Evolutionary conservation across 2,113 vertebrate genomes (phyloP).

Genomic region (Erpornis zantholeuca): DNA sequence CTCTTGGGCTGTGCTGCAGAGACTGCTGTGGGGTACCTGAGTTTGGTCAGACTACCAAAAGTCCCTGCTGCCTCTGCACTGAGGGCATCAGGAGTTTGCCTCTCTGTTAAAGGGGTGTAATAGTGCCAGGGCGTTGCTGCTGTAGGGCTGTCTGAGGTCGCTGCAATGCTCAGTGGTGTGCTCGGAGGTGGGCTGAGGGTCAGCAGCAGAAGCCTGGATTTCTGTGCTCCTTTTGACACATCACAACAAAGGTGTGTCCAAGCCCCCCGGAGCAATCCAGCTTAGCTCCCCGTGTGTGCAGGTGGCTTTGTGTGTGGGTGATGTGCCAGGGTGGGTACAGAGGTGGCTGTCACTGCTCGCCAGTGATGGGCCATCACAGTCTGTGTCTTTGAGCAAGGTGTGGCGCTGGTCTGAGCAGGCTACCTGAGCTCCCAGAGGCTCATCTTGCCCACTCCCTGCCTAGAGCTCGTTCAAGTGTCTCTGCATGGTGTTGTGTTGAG

Average conservation of each 20-base stretch:
- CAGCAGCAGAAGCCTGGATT: not conserved
- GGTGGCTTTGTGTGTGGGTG: not conserved
- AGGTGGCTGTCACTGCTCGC: not conserved
- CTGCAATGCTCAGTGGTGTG: not conserved
- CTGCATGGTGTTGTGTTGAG: not conserved
- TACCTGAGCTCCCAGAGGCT: not conserved
- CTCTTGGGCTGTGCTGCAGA: not conserved
- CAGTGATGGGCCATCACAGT: not conserved
- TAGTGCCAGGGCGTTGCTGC: not conserved
- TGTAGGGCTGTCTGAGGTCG: not conserved
- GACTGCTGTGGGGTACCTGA: not conserved
- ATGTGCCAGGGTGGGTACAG: accelerated
- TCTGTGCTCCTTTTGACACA: not conserved
- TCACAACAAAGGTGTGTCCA: not conserved
- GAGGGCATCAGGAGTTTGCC: not conserved
- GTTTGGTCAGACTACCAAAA: not conserved
- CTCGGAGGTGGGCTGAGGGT: not conserved
- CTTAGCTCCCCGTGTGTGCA: not conserved
- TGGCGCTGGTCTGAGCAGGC: accelerated
- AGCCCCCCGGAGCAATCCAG: not conserved
- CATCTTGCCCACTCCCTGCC: not conserved
- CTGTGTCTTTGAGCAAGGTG: accelerated
- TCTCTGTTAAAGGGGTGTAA: not conserved
- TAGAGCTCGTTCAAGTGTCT: not conserved
- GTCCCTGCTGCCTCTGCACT: accelerated